Evolutionary conservation across 2,888 invertebrate genomes (phyloP), one percentile per base, ranked within the genome.

Genomic region (Idaea dimidiata): DNA sequence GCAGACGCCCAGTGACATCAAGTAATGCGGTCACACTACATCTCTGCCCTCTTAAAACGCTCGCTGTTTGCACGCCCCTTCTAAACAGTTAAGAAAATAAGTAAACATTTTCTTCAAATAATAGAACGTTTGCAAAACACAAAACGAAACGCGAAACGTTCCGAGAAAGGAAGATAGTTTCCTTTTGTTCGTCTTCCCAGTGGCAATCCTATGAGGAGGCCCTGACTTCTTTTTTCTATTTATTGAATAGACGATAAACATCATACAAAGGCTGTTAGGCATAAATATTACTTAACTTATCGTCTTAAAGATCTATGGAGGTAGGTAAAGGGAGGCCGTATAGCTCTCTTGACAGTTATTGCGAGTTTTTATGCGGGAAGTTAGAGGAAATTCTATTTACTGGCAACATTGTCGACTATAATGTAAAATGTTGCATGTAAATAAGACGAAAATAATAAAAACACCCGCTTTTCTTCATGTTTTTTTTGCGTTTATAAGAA

Each of bases 301-400:
- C 82, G 81, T 72, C 68, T 74, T 67, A 71, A 78, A 82, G 82
- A 84, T 80, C 82, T 82, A 82, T 79, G 75, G 78, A 69, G 76
- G 77, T 75, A 73, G 74, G 74, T 76, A 70, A 24, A 73, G 75
- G 77, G 71, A 73, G 72, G 73, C 66, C 75, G 79, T 84, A 86
- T 87, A 81, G 83, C 77, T 74, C 72, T 76, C 77, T 63, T 80
- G 87, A 85, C 88, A 86, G 81, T 86, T 88, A 89, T 88, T 86
- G 81, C 82, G 73, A 76, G 63, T 82, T 83, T 87, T 86, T 86
- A 86, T 83, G 81, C 77, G 78, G 79, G 77, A 87, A 84, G 80
- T 83, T 83, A 69, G 76, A 71, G 75, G 75, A 82, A 83, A 85
- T 83, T 86, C 81, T 83, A 83, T 86, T 87, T 84, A 82, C 81